phyloP scores from a whole-genome alignment of 2,113 vertebrate species.

The Pimephales promelas region DNA sequence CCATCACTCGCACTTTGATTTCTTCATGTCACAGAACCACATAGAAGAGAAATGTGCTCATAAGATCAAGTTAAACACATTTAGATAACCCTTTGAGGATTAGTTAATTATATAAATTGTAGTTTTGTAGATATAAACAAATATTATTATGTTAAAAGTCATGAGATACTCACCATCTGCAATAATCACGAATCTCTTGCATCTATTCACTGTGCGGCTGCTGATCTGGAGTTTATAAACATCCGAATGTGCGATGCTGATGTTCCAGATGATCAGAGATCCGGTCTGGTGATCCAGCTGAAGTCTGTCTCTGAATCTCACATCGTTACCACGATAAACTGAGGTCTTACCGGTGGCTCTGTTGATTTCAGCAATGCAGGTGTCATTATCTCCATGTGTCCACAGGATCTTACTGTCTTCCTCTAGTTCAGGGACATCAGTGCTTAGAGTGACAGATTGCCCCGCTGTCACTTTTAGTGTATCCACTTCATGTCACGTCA shows the following conservation, averaged over 20 bases:
- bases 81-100: not conserved
- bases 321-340: not conserved
- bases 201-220: not conserved
- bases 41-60: not conserved
- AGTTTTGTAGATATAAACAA: not conserved
- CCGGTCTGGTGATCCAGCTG: not conserved
- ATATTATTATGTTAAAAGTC: not conserved
- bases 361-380: not conserved
- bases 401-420: not conserved
- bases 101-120: not conserved
- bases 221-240: not conserved
- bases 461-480: not conserved
- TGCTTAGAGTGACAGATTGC: not conserved
- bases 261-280: conserved; percentile 2
- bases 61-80: too few species aligned
- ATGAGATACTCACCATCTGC: not conserved
- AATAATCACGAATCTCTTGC: not conserved
- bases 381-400: not conserved
- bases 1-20: not conserved
- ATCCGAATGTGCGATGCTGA: not conserved
- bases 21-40: not conserved
- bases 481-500: too few species aligned
- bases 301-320: not conserved
- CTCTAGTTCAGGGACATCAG: not conserved
- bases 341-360: not conserved